Conservation (phyloP, 2,888 invertebrate genomes). For the Sepioteuthis lessoniana region DNA sequence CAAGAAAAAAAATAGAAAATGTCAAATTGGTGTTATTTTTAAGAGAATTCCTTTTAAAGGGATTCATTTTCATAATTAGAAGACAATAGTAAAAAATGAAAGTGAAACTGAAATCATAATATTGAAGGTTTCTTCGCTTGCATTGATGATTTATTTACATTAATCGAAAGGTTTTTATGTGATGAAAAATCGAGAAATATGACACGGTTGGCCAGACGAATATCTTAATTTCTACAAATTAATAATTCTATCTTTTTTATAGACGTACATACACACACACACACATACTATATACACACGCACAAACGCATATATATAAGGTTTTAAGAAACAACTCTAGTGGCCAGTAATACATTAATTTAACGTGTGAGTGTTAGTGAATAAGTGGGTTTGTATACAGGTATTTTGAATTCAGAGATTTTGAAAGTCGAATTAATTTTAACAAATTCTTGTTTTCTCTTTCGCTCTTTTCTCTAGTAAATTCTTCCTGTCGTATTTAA, state of each 20-base stretch:
- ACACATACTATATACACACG: background rate
- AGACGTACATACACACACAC: background rate
- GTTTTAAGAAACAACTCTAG: background rate
- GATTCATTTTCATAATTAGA: background rate
- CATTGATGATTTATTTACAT: no score
- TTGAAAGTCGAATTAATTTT: no score
- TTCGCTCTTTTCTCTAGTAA: background rate
- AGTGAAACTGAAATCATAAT: background rate
- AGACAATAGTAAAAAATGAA: background rate
- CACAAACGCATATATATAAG: background rate
- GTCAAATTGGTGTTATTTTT: background rate
- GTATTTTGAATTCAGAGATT: no score
- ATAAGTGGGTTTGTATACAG: no score
- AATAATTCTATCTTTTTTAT: background rate
- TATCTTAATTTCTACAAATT: background rate
- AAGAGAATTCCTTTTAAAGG: background rate
- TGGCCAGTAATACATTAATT: background rate
- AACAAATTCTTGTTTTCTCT: background rate
- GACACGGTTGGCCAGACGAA: background rate
- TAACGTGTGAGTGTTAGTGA: no score
- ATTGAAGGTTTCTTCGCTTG: background rate
- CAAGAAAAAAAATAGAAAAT: background rate
- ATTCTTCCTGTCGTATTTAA: background rate
- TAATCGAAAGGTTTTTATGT: background rate
- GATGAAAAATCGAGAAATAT: background rate